A percentile compares a stretch with the other conserved stretches of the same genome.
These are phyloP conservation scores for Columba guinea DNA, from an alignment of 2,797 vertebrate species.

Conservation along the genomic window DNA sequence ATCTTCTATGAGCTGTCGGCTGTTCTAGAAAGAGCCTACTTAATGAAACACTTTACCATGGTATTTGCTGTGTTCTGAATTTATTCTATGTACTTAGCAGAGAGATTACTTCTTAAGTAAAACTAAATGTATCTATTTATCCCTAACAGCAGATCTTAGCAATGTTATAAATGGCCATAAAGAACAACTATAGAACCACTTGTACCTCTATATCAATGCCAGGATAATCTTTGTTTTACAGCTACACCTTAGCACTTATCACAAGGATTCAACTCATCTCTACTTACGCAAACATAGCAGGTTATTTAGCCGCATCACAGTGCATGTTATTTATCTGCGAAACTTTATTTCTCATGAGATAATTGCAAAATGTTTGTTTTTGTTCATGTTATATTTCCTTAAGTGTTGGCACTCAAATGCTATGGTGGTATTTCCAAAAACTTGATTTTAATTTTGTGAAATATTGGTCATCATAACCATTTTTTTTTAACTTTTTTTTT, in stretches of 20 bases:
- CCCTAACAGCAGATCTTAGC: neutral
- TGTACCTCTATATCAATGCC: neutral
- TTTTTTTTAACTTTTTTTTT: neutral
- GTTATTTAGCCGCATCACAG: neutral
- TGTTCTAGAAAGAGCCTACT: neutral
- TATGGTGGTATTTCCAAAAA: neutral
- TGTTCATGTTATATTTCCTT: neutral
- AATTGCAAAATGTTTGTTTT: neutral
- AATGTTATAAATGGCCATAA: neutral
- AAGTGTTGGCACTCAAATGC: neutral
- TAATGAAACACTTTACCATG: neutral
- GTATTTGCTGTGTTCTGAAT: neutral
- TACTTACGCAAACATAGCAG: neutral
- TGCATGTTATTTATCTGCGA: neutral
- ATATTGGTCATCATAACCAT: neutral
- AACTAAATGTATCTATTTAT: neutral
- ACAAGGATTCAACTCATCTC: neutral
- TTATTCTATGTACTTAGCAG: neutral
- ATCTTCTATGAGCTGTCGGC: neutral
- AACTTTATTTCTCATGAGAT: neutral
- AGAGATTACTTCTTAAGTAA: neutral
- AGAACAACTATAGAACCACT: neutral
- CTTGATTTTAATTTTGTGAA: neutral
- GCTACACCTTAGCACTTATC: neutral
- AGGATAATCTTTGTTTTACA: neutral